phyloP scores from a whole-genome alignment of 92 coral and sea anemone genomes.

The Bergia puertoricense region DNA sequence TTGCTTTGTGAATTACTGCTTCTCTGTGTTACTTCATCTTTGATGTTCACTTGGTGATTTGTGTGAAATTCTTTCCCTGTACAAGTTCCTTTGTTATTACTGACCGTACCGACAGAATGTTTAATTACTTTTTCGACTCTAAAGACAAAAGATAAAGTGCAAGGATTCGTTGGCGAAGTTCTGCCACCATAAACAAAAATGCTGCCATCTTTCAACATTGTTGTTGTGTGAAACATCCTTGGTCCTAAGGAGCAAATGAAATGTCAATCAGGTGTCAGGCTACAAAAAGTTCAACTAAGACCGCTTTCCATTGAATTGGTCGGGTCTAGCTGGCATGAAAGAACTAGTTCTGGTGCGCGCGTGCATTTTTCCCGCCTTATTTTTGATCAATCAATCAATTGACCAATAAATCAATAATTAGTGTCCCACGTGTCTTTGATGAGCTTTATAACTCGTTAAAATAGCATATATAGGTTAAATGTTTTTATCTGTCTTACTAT shows the following conservation, averaged over 20 bases:
- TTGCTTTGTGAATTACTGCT: not conserved
- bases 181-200: conserved; percentile 77
- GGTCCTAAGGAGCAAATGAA: conserved; percentile 52
- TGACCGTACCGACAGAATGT: not conserved
- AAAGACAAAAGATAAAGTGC: conserved; percentile 43
- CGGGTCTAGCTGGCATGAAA: too few relatives aligned
- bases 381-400: too few relatives aligned
- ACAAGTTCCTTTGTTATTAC: not conserved
- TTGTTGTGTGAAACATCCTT: conserved; percentile 79
- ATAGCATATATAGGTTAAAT: too few relatives aligned
- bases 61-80: not conserved
- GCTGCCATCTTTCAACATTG: conserved; percentile 43
- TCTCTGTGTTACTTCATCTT: not conserved
- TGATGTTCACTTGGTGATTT: not conserved
- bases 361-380: too few relatives aligned
- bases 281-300: too few relatives aligned
- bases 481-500: too few relatives aligned
- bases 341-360: not conserved
- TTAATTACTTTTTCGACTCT: conserved; percentile 1
- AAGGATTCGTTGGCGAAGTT: conserved; percentile 79
- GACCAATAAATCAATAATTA: too few relatives aligned
- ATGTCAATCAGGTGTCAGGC: not conserved
- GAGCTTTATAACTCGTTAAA: too few relatives aligned
- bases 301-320: too few relatives aligned
- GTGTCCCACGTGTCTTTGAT: too few relatives aligned